Conservation (phyloP, 2,888 invertebrate species). For the Macrophya alboannulata region DNA sequence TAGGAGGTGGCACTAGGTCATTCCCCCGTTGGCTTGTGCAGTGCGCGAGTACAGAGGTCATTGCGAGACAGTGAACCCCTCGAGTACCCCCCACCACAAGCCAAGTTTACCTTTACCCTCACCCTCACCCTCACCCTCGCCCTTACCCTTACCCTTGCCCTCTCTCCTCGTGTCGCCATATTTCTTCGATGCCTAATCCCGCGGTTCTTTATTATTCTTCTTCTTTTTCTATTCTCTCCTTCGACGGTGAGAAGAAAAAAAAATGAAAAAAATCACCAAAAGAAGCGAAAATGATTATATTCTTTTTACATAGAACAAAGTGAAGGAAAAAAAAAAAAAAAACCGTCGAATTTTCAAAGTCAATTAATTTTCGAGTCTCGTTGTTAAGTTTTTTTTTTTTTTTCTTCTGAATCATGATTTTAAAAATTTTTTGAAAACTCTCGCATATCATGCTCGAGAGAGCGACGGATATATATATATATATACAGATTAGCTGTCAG, state of each 20-base stretch:
- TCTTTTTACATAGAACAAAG: no score
- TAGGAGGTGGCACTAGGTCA: conserved; percentile 73
- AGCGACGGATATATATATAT: conserved; percentile 55
- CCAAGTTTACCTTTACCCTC: conserved; percentile 49
- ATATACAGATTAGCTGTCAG: conserved; percentile 1
- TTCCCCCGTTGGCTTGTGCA: conserved; percentile 73
- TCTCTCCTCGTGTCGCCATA: background rate
- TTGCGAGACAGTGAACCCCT: conserved; percentile 76
- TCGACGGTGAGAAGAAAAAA: background rate
- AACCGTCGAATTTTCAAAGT: background rate
- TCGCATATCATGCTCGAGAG: background rate
- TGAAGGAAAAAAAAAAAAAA: no score
- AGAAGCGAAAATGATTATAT: no score
- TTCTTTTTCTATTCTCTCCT: background rate
- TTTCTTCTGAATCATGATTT: background rate
- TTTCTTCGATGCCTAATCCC: background rate
- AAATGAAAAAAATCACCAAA: background rate
- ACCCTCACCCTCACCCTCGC: background rate
- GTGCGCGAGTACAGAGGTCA: conserved; percentile 71
- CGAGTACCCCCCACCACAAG: conserved; percentile 67
- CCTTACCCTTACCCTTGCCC: conserved; percentile 18
- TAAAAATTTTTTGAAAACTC: background rate
- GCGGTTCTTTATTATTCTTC: background rate
- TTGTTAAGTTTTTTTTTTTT: no score
- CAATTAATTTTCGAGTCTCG: no score